Evolutionary conservation across 2,113 vertebrate genomes (phyloP).

Genomic region (Brachypodius melanocephalos): DNA sequence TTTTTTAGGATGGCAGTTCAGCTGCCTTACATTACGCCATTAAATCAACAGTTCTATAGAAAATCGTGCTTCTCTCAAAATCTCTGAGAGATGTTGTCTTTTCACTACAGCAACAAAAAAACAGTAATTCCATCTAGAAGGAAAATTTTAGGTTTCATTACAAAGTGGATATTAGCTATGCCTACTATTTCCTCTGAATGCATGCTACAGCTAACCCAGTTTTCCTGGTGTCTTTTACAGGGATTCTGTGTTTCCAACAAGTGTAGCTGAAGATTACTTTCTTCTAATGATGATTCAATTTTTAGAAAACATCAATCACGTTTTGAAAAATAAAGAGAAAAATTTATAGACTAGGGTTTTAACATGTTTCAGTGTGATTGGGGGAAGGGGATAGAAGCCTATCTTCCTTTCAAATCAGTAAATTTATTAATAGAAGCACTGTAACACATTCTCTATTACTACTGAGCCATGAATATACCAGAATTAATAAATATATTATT

Average conservation of each 20-base stretch:
- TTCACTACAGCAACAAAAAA: not conserved
- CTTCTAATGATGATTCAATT: not conserved
- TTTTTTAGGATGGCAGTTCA: not conserved
- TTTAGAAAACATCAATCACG: not conserved
- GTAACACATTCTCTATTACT: not conserved
- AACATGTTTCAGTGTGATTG: not conserved
- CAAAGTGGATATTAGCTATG: not conserved
- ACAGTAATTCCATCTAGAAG: not conserved
- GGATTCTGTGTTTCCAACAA: not conserved
- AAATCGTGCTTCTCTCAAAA: not conserved
- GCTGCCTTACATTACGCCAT: not conserved
- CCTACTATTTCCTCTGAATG: not conserved
- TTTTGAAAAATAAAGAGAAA: not conserved
- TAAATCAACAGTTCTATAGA: not conserved
- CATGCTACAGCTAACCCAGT: not conserved
- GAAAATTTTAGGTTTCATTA: not conserved
- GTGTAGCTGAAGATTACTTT: not conserved
- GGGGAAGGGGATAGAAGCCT: rapidly evolving
- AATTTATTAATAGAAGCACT: not conserved
- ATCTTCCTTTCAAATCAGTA: not conserved
- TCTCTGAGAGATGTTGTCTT: not conserved
- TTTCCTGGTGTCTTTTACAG: not conserved
- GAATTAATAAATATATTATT: not conserved
- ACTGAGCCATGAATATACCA: not conserved
- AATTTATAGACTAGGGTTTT: not conserved